phyloP scores from a whole-genome alignment of 2,113 vertebrate species.

The Benitochromis conjunctus region DNA sequence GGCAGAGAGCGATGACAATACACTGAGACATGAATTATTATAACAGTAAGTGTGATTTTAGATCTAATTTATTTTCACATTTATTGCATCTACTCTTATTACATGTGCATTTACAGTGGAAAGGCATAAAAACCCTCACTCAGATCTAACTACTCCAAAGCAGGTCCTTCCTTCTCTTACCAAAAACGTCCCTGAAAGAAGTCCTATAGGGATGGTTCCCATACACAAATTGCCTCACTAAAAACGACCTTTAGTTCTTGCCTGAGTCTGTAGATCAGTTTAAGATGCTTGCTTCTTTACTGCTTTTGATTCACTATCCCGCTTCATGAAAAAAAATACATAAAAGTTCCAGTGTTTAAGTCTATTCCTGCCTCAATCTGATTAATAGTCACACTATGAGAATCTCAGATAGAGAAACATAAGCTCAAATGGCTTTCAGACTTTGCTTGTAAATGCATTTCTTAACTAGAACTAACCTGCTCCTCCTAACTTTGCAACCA shows the following conservation, averaged over 20 bases:
- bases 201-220: neutral
- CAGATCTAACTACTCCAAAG: neutral
- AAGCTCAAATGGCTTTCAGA: neutral
- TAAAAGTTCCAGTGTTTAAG: neutral
- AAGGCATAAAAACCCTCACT: neutral
- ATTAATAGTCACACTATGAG: neutral
- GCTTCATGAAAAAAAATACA: neutral
- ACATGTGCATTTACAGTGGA: neutral
- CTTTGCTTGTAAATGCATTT: neutral
- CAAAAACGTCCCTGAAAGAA: neutral
- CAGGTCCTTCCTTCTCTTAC: neutral
- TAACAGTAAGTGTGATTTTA: too few relatives aligned
- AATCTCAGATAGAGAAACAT: neutral
- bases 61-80: neutral
- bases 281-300: neutral
- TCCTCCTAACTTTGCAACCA: neutral
- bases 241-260: neutral
- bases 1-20: too few relatives aligned
- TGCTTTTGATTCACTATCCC: neutral
- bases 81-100: neutral
- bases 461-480: accelerated
- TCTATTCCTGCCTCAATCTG: neutral
- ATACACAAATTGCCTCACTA: neutral
- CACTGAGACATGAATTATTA: too few relatives aligned
- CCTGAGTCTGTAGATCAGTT: neutral